phyloP scores from a whole-genome alignment of 2,113 vertebrate genomes.

The Trematomus loennbergii region DNA sequence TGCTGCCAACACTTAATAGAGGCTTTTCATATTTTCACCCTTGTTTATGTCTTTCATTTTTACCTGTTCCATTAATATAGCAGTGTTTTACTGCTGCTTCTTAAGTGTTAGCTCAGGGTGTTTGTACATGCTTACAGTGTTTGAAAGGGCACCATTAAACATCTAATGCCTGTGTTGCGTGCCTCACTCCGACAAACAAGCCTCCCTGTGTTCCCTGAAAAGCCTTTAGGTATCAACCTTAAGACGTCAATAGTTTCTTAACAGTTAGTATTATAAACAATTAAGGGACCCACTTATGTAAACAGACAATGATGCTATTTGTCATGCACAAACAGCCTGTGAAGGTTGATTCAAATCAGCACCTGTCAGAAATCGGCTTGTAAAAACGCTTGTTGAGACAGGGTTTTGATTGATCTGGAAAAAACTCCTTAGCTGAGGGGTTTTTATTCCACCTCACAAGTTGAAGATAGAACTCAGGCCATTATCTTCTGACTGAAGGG shows the following conservation, averaged over 20 bases:
- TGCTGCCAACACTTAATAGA: conserved; percentile 79
- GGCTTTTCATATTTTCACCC: conserved; percentile 79
- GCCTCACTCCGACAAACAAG: conserved; percentile 70
- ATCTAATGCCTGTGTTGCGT: conserved; percentile 54
- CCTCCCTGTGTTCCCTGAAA: conserved; percentile 57
- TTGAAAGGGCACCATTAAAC: conserved; percentile 72
- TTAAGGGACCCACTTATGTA: conserved; percentile 67
- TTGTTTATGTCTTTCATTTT: conserved; percentile 74
- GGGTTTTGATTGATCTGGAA: conserved; percentile 23
- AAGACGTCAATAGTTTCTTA: conserved; percentile 56
- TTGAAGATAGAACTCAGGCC: not conserved
- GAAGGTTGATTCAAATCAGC: conserved; percentile 52
- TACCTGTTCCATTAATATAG: conserved; percentile 64
- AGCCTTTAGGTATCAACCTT: conserved; percentile 60
- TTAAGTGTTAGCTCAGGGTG: conserved; percentile 61
- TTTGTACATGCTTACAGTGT: conserved; percentile 47
- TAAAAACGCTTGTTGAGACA: conserved; percentile 54
- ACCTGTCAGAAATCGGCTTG: conserved; percentile 19
- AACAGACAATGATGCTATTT: conserved; percentile 52
- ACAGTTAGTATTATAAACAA: conserved; percentile 63
- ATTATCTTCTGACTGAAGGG: not conserved
- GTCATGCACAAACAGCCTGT: conserved; percentile 37
- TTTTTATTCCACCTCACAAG: conserved; percentile 35
- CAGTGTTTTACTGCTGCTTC: conserved; percentile 41
- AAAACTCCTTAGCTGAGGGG: conserved; percentile 15